Percentiles rank a stretch among this genome's conserved stretches.
phyloP scores from a whole-genome alignment of 2,113 vertebrate species.

The Entosphenus tridentatus region DNA sequence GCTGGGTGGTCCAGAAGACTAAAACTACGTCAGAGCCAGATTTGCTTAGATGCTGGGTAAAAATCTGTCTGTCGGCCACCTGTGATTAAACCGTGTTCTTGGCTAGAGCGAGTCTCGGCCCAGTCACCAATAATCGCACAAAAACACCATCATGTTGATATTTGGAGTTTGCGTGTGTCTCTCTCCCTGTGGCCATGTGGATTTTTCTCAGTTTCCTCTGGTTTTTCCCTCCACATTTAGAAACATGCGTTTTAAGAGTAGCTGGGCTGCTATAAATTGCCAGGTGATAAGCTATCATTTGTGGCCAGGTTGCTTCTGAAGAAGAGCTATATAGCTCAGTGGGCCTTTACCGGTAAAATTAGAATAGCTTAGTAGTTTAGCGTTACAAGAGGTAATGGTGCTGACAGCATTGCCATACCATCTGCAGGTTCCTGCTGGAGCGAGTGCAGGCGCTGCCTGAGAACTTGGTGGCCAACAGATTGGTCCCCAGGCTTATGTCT shows the following conservation, averaged over 20 bases:
- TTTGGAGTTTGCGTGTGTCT: background rate
- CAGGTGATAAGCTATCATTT: no score
- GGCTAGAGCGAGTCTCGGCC: background rate
- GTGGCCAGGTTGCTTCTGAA: no score
- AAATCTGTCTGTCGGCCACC: background rate
- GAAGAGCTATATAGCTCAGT: background rate
- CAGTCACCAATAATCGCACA: background rate
- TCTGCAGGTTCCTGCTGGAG: slow-evolving; percentile 56
- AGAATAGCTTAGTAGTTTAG: no score
- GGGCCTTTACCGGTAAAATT: background rate
- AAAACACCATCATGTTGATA: background rate
- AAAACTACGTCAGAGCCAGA: background rate
- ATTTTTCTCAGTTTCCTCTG: no score
- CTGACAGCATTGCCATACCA: slow-evolving; percentile 8
- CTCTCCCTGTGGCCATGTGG: no score
- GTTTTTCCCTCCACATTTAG: no score
- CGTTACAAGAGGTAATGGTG: no score
- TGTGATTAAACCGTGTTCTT: background rate
- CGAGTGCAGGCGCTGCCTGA: slow-evolving; percentile 57
- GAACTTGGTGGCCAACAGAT: slow-evolving; percentile 49
- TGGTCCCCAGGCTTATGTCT: slow-evolving; percentile 71
- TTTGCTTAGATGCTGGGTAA: slow-evolving; percentile 17
- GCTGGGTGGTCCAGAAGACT: background rate
- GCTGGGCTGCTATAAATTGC: no score
- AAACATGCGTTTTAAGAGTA: no score